Evolutionary conservation across 2,797 vertebrate genomes (phyloP).

Genomic region (Falco concolor): DNA sequence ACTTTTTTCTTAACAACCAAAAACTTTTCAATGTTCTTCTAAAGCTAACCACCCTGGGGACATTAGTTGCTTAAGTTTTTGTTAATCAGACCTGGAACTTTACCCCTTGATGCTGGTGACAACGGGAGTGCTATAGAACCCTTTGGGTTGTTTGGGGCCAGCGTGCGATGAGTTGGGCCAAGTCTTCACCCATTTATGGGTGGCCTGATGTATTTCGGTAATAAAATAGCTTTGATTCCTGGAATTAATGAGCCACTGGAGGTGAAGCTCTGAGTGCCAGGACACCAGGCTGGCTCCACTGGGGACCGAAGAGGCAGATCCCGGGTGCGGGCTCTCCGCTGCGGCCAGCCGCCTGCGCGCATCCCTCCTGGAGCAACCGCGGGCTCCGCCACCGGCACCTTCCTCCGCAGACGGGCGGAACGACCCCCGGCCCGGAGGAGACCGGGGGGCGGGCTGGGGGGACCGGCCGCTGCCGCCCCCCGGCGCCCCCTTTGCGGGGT

Average conservation of each 20-base stretch:
- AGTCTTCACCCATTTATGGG: neutral
- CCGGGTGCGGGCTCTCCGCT: neutral
- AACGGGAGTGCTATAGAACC: neutral
- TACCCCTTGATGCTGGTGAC: neutral
- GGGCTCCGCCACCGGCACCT: neutral
- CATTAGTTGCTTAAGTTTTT: neutral
- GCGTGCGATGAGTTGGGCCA: neutral
- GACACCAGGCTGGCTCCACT: neutral
- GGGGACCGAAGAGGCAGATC: neutral
- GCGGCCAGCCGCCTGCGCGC: neutral
- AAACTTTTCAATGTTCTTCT: neutral
- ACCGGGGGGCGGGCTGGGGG: no score
- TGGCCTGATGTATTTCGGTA: neutral
- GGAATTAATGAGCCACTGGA: neutral
- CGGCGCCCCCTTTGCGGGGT: neutral
- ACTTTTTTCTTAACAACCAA: neutral
- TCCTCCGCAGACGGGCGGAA: neutral
- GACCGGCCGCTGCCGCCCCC: no score
- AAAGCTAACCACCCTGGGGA: neutral
- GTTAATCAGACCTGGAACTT: neutral
- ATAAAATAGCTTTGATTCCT: neutral
- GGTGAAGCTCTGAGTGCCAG: neutral
- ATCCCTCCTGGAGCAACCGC: neutral
- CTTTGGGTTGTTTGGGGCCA: neutral
- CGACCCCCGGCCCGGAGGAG: neutral